Evolutionary conservation across 37 sponge, comb jelly and placozoan genomes (phyloP).

Genomic region (Aphrocallistes beatrix): DNA sequence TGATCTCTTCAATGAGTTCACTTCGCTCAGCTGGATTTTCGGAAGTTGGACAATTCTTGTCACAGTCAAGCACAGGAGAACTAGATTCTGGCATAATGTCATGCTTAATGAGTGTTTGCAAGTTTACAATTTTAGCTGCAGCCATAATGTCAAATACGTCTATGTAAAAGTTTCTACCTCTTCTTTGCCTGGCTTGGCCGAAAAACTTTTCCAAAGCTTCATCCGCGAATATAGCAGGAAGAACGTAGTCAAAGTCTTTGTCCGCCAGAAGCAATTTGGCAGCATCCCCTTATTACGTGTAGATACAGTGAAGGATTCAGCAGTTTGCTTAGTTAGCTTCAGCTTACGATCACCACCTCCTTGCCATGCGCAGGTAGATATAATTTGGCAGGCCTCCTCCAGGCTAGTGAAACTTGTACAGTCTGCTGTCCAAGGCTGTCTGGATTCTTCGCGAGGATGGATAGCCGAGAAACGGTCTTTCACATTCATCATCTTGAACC

Average conservation of each 20-base stretch:
- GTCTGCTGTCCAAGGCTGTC: conserved; percentile 19
- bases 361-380: conserved; percentile 19
- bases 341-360: conserved; percentile 14
- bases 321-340: conserved; percentile 17
- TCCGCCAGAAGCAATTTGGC: conserved; percentile 17
- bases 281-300: not conserved
- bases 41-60: not conserved
- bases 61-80: not conserved
- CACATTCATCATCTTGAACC: conserved; percentile 19
- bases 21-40: not conserved
- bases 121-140: not conserved
- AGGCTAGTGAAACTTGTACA: conserved; percentile 19
- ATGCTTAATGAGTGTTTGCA: not conserved
- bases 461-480: conserved; percentile 20
- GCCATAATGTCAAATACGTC: not conserved
- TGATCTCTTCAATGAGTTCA: not conserved
- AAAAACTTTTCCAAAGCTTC: not conserved
- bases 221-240: conserved; percentile 19
- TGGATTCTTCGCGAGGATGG: conserved; percentile 17
- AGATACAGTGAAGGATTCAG: conserved; percentile 1
- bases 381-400: conserved; percentile 21
- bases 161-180: conserved; percentile 9
- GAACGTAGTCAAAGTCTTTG: conserved; percentile 20
- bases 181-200: conserved; percentile 19
- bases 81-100: not conserved